Evolutionary conservation across 2,888 invertebrate genomes (phyloP).

Genomic region (Nephrotoma guestfalica): DNA sequence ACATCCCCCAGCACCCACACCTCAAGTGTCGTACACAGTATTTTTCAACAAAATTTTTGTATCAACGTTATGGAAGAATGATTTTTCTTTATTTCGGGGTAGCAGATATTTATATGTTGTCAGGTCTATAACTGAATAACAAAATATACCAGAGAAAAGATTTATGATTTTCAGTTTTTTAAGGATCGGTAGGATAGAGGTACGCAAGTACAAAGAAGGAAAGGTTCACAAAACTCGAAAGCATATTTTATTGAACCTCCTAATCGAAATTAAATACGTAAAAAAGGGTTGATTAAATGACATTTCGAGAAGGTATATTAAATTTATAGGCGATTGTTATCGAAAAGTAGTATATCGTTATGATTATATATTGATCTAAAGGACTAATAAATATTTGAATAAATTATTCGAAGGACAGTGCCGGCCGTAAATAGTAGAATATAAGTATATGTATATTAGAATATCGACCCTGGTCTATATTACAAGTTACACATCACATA

Average conservation of each 20-base stretch:
- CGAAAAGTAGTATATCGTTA: neutral
- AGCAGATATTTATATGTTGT: neutral
- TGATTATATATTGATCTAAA: neutral
- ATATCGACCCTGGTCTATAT: neutral
- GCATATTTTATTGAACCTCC: neutral
- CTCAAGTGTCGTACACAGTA: neutral
- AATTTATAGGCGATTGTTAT: conserved; percentile 1
- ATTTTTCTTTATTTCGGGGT: neutral
- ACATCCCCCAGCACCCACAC: neutral
- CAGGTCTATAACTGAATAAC: neutral
- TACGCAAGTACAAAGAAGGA: neutral
- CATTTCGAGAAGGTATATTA: neutral
- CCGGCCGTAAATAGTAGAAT: neutral
- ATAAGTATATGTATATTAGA: too few species aligned
- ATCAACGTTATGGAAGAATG: neutral
- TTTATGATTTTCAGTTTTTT: neutral
- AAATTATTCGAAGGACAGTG: neutral
- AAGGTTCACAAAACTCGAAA: neutral
- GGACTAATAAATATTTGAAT: neutral
- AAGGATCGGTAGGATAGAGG: neutral
- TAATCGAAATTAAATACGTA: neutral
- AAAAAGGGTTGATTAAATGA: neutral
- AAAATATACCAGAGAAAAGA: neutral
- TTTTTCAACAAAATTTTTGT: neutral
- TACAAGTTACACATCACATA: neutral